Conservation (phyloP, 2,113 vertebrate species). For the Cyphomyrus discorhynchus region DNA sequence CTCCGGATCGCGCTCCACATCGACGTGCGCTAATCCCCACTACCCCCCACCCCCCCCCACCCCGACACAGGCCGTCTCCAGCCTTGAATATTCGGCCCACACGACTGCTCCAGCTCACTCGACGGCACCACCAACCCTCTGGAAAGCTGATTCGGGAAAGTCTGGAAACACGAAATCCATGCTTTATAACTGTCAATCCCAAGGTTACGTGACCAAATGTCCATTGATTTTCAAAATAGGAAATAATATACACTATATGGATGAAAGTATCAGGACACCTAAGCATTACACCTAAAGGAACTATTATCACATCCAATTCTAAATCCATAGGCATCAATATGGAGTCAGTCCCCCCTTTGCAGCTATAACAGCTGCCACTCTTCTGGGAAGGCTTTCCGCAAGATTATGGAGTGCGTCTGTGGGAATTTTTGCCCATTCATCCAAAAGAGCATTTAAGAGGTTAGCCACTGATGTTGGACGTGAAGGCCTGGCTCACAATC, state of each 20-base stretch:
- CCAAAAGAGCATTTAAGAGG: too few relatives aligned
- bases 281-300: too few relatives aligned
- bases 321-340: too few relatives aligned
- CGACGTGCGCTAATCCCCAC: neutral
- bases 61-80: neutral
- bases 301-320: too few relatives aligned
- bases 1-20: neutral
- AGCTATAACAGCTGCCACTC: too few relatives aligned
- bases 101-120: neutral
- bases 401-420: too few relatives aligned
- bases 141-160: neutral
- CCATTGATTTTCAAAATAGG: neutral
- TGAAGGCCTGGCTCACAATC: neutral
- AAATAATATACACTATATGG: neutral
- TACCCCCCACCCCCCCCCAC: neutral
- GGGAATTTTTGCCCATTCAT: too few relatives aligned
- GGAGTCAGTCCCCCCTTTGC: too few relatives aligned
- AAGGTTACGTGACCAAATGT: neutral
- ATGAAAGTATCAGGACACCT: too few relatives aligned
- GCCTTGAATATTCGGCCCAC: neutral
- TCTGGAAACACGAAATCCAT: neutral
- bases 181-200: neutral
- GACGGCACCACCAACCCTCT: neutral
- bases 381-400: too few relatives aligned
- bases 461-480: neutral